Evolutionary conservation across 2,888 invertebrate genomes (phyloP).

Genomic region (Caenorhabditis sinica): DNA sequence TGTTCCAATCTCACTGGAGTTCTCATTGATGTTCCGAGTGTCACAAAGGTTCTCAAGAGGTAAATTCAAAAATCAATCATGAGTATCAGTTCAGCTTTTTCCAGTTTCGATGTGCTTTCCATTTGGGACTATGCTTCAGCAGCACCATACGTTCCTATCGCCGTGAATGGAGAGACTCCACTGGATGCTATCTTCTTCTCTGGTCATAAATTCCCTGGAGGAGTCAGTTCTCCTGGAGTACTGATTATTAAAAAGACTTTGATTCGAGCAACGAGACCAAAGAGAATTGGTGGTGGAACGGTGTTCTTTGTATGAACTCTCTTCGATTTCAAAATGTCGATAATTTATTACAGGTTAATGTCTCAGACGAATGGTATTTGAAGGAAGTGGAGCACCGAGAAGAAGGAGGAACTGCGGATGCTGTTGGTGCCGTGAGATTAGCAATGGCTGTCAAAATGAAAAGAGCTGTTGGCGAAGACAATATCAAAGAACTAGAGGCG

Average conservation of each 20-base stretch:
- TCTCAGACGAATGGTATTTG: slow-evolving; percentile 85
- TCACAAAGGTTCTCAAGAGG: slow-evolving; percentile 90
- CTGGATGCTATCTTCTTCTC: slow-evolving; percentile 94
- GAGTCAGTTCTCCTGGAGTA: slow-evolving; percentile 91
- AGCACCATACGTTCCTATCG: slow-evolving; percentile 89
- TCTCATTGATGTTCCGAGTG: slow-evolving; percentile 90
- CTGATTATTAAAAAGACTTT: slow-evolving; percentile 87
- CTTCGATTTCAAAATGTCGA: neutral
- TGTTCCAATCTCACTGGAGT: slow-evolving; percentile 94
- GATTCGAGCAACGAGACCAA: slow-evolving; percentile 86
- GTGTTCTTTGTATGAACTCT: slow-evolving; percentile 85
- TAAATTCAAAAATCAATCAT: slow-evolving; percentile 79
- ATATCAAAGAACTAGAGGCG: slow-evolving; percentile 87
- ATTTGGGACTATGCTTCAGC: slow-evolving; percentile 95
- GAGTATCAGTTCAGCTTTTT: neutral
- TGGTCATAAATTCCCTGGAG: slow-evolving; percentile 93
- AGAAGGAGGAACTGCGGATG: slow-evolving; percentile 76
- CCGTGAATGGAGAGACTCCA: slow-evolving; percentile 91
- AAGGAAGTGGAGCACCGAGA: slow-evolving; percentile 84
- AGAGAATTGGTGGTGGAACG: slow-evolving; percentile 86
- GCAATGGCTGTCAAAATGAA: slow-evolving; percentile 92
- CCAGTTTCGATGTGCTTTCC: slow-evolving; percentile 88
- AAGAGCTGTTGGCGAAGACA: slow-evolving; percentile 89
- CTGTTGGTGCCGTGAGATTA: slow-evolving; percentile 88
- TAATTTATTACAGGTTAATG: slow-evolving; percentile 58